Evolutionary conservation across 2,888 invertebrate species (phyloP), one percentile per base, ranked within the genome.

Genomic region (Liopterus haemorrhoidalis): DNA sequence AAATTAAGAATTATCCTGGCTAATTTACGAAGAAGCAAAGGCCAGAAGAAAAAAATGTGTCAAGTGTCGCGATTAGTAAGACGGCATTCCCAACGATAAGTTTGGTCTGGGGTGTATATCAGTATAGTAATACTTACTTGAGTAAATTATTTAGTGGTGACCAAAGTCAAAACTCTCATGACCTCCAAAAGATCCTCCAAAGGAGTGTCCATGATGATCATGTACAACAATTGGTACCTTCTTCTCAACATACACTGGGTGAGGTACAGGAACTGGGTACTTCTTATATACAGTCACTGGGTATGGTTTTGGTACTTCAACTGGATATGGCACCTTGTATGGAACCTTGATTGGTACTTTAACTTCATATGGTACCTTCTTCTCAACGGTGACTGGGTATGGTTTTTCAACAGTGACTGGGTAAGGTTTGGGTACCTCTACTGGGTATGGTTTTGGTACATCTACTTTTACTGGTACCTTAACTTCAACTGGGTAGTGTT

Each of bases 321-420:
- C 53, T 11, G 77, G 76, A n/a, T 73, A 72, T 1, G 74, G 74
- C 15, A 75, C 74, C 1, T 65, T 63, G 1, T 72, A 70, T 2
- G 75, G 74, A 12, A 78, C 76, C 58, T 68, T 67, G 14, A 73
- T 67, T 27, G 71, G 71, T 31, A 73, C 72, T 48, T 69, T 62
- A 4, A 74, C 69, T 16, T 69, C 68, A 53, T 65, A 66, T 6
- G 72, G 73, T 36, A 64, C 60, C 41, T 60, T 61, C 49, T 61
- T 60, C 31, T 59, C 57, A 6, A 65, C 59, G 31, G 57, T 50
- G 33, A 63, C 59, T 27, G 63, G 65, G 4, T 73, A 71, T 27
- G 72, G 74, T 53, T 75, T 70, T 46, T 72, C 69, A 0, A 82
- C 75, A 44, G 71, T 64, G 8, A 79, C 75, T 1, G 79, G 80